These are phyloP conservation scores for Hemichromis elongatus DNA, from an alignment of 2,113 vertebrate genomes.

Conservation along the genomic window DNA sequence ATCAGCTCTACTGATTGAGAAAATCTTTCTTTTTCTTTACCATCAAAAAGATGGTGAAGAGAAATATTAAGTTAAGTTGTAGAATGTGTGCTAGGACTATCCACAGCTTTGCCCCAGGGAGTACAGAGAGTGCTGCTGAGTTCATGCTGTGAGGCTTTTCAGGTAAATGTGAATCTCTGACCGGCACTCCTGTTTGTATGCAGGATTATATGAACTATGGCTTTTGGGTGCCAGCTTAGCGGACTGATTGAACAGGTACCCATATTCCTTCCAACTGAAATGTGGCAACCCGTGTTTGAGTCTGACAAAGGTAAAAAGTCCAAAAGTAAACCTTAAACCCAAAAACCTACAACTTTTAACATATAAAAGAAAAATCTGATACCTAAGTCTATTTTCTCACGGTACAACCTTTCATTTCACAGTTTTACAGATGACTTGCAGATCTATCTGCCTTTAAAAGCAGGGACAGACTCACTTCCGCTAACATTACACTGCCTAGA, in stretches of 20 bases:
- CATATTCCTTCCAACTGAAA: background rate
- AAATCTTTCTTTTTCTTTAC: background rate
- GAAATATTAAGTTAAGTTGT: background rate
- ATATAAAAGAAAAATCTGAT: background rate
- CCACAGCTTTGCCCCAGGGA: background rate
- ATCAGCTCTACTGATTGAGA: no score
- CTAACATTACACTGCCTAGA: no score
- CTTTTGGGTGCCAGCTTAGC: background rate
- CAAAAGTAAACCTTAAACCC: background rate
- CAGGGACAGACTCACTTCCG: no score
- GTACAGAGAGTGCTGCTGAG: background rate
- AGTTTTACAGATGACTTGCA: no score
- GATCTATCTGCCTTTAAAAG: no score
- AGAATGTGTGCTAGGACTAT: background rate
- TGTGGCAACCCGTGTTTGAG: accelerated
- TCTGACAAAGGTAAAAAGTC: background rate
- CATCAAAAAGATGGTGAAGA: accelerated
- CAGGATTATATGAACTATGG: background rate
- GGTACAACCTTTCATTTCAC: no score
- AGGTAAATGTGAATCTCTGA: background rate
- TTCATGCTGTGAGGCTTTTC: background rate
- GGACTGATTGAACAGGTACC: background rate
- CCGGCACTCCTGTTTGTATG: accelerated
- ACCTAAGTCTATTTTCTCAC: no score
- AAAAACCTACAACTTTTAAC: background rate